phyloP scores from a whole-genome alignment of 2,797 vertebrate genomes.

The Crenichthys baileyi region DNA sequence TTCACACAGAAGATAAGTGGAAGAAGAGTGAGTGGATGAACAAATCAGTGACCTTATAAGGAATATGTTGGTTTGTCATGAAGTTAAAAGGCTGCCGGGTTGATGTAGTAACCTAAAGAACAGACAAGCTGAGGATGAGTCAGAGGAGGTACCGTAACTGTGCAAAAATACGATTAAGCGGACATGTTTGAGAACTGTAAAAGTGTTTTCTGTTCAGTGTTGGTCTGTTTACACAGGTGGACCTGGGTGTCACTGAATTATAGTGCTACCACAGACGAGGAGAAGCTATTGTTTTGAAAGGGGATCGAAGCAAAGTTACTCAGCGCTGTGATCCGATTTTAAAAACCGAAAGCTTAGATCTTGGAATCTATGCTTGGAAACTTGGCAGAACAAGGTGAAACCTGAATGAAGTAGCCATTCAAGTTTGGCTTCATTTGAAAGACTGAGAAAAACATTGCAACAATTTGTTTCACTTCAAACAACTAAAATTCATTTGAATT shows the following conservation, averaged over 20 bases:
- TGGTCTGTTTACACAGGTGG: slow-evolving; percentile 39
- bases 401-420: background rate
- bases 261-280: background rate
- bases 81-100: background rate
- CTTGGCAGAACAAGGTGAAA: background rate
- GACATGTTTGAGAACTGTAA: background rate
- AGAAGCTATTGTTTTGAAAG: slow-evolving; percentile 22
- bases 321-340: background rate
- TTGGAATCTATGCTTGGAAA: too few relatives aligned
- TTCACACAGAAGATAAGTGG: background rate
- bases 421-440: background rate
- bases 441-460: background rate
- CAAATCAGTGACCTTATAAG: background rate
- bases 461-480: background rate
- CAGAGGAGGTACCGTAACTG: too few relatives aligned
- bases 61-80: background rate
- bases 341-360: background rate
- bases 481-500: background rate
- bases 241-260: slow-evolving; percentile 14
- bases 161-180: background rate
- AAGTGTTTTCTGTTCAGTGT: slow-evolving; percentile 8
- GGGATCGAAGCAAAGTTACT: background rate
- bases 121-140: background rate
- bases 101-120: background rate
- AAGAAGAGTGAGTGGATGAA: background rate